Base-by-base conservation (phyloP, 2,113 vertebrate genomes). In the Melanostigma gelatinosum region DNA sequence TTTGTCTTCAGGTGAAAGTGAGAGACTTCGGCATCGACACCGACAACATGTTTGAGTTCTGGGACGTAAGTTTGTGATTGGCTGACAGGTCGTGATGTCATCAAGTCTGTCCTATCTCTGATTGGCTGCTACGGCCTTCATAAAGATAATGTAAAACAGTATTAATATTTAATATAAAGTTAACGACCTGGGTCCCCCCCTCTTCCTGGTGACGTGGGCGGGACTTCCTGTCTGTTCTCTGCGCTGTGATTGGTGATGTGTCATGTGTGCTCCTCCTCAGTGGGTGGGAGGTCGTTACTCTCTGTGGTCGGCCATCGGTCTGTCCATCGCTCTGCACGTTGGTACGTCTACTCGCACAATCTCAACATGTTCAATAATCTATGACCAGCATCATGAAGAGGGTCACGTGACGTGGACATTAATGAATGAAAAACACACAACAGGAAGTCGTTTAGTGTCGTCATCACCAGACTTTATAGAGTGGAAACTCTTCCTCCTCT, bases 221-320 rank as follows among this genome's bases (percentile, higher is more conserved):
- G 46, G 46, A 16, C 46, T 13, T 18, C 18, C 52, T 40, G 61
- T 40, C 46, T 48, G 40, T 16, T 44, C 48, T 29, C 46, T 55
- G 42, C 42, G 27, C 70, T 87, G 65, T 85, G 71, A 88, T 88
- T 86, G 89, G 79, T 88, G 74, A 83, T 50, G 44, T 88, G 87
- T 84, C 71, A 75, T 86, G 16, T 84, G 58, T 88, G 24, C 22
- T 2, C 1, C 1, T 93, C 92, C 79, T 70, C 87, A 99, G 98
- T 99, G 98, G 98, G 98, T 99, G 52, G 98, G 98, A 83, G 98
- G 98, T 40, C 97, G 98, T 75, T 99, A 98, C 88, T 99, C 98
- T 0, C 92, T 99, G 71, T 99, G 98, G 98, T 99, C 98, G 1
- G 98, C 98, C 57, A 99, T 99, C 16, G 98, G 98, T 69, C 95